Evolutionary conservation across 2,797 vertebrate species (phyloP), one percentile per base, ranked within the genome.

Genomic region (Scolopax rusticola): DNA sequence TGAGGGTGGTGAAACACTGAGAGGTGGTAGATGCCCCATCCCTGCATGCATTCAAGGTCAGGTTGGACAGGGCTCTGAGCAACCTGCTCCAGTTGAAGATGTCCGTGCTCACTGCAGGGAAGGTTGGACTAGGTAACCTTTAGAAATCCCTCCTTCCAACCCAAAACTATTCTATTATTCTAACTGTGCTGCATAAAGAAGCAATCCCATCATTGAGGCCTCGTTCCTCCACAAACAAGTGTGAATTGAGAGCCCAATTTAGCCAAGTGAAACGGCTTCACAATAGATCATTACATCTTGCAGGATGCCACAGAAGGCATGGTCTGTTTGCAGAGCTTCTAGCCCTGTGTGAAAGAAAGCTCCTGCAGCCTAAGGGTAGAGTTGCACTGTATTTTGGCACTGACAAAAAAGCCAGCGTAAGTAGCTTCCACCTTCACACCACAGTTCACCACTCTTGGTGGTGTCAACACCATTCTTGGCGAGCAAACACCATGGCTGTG

Each of bases 391-490:
- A 47, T 68, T 91, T 84, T 32, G 4, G 79, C 9, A 3, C 1
- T 60, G 57, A 90, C 73, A 90, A 94, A 73, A 95, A 90, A 81
- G 85, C 38, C 4, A 2, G 81, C 41, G 28, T 69, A 92, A 96
- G 89, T 59, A 92, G 67, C 84, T 93, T 60, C 88, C 86, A 95
- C 86, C 92, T 93, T 89, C 32, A 1, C 75, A 92, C 23, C 90
- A 95, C 0, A 28, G 90, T 83, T 92, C 93, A 92, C 92, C 86
- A 90, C 93, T 90, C 92, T 92, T 0, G 1, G 75, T 64, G 93
- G 93, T 87, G 88, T 89, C 96, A 96, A 96, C 77, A 93, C 88
- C 84, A 82, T 89, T 79, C 86, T 53, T 92, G 63, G 86, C 21
- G 9, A 80, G 95, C 93, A 95, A 94, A 95, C 48, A 74, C 67